Evolutionary conservation across 1,140 invertebrate genomes (phyloP).

Genomic region (Vollenhovia emeryi): DNA sequence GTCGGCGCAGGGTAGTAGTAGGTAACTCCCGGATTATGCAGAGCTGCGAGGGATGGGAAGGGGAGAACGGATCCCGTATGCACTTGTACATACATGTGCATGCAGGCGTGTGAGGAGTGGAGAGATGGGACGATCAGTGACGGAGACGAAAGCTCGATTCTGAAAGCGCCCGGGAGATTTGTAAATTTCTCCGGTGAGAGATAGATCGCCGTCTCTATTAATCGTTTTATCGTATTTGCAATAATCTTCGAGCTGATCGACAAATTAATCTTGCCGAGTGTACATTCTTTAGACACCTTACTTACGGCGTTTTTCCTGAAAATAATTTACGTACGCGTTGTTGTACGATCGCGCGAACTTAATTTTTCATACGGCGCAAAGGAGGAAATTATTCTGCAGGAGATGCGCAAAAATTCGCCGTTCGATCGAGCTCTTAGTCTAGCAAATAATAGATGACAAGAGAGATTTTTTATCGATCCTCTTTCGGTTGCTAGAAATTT

Average conservation of each 20-base stretch:
- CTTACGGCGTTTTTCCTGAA: background rate
- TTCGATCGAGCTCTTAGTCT: background rate
- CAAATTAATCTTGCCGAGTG: background rate
- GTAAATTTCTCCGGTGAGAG: background rate
- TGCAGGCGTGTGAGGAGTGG: background rate
- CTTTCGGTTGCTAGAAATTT: background rate
- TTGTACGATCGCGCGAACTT: background rate
- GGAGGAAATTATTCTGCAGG: background rate
- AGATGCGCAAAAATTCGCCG: background rate
- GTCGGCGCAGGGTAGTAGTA: constrained; percentile 72
- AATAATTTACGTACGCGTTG: background rate
- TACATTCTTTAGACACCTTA: background rate
- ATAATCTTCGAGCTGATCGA: background rate
- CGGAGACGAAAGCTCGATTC: constrained; percentile 22
- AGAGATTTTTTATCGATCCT: background rate
- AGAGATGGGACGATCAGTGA: constrained; percentile 14
- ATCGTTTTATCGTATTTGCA: background rate
- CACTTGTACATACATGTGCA: constrained; percentile 42
- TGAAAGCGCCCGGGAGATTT: constrained; percentile 23
- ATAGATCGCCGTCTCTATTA: background rate
- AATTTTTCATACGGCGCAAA: background rate
- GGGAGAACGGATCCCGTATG: constrained; percentile 32
- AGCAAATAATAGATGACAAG: background rate
- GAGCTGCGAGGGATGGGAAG: constrained; percentile 65
- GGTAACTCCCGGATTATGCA: constrained; percentile 82